Percentiles rank a stretch among this genome's conserved stretches.
phyloP scores from a whole-genome alignment of 2,113 vertebrate species.

The Pomatostomus ruficeps region DNA sequence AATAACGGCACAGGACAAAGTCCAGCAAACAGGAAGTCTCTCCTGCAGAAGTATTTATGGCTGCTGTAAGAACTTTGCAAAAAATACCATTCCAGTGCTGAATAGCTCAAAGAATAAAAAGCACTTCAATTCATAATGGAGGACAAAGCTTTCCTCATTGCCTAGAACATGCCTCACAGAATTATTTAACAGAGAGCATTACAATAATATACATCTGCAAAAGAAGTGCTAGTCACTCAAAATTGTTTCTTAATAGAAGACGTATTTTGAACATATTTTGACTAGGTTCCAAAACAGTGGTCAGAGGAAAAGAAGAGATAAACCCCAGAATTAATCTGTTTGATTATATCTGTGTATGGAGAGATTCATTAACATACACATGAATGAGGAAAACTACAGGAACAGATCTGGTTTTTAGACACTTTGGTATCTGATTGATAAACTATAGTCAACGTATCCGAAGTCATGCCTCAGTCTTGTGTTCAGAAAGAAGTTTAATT shows the following conservation, averaged over 20 bases:
- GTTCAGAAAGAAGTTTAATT: neutral
- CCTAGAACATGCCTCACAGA: neutral
- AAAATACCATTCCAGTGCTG: neutral
- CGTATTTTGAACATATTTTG: neutral
- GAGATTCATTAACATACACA: neutral
- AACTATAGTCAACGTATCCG: neutral
- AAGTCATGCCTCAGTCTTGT: neutral
- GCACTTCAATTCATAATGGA: neutral
- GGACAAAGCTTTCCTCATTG: neutral
- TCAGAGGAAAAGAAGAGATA: neutral
- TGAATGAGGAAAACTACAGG: neutral
- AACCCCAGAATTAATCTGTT: neutral
- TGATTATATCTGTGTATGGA: neutral
- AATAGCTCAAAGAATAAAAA: neutral
- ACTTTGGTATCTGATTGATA: neutral
- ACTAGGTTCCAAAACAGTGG: neutral
- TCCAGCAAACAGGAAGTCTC: conserved; percentile 16
- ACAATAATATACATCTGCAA: neutral
- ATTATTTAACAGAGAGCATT: neutral
- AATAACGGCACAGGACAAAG: neutral
- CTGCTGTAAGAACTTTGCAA: neutral
- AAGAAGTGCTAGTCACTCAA: neutral
- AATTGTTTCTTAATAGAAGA: neutral
- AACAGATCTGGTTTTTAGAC: neutral
- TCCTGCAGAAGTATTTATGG: neutral